Percentiles rank a stretch among this genome's conserved stretches.
These are phyloP conservation scores for Pseudanteris insignis DNA, from an alignment of 2,888 invertebrate genomes.

Conservation along the genomic window DNA sequence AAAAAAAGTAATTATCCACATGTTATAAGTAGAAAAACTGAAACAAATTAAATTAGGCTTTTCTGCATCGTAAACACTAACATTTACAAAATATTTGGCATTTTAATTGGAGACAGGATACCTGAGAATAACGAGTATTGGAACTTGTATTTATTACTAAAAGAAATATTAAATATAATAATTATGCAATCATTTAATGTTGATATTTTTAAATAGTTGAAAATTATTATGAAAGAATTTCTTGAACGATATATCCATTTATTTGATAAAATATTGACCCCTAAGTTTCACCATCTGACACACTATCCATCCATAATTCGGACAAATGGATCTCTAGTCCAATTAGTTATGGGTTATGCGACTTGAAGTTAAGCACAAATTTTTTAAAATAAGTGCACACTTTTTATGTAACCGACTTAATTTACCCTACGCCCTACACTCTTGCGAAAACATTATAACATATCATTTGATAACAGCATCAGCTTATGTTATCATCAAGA, in stretches of 20 bases:
- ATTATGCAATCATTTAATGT: slow-evolving; percentile 10
- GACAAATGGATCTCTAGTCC: slow-evolving; percentile 13
- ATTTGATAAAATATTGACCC: slow-evolving; percentile 10
- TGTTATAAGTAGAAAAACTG: too few species aligned
- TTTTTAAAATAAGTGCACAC: slow-evolving; percentile 7
- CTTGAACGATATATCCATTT: slow-evolving; percentile 9
- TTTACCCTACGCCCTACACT: slow-evolving; percentile 4
- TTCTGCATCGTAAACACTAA: neutral
- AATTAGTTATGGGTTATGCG: slow-evolving; percentile 13
- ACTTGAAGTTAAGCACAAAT: slow-evolving; percentile 15
- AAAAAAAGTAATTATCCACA: neutral
- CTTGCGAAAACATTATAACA: too few species aligned
- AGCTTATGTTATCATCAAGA: too few species aligned
- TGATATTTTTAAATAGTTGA: neutral
- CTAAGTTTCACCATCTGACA: slow-evolving; percentile 15
- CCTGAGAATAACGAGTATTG: slow-evolving; percentile 4
- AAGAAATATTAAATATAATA: slow-evolving; percentile 7
- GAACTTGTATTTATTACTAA: slow-evolving; percentile 7
- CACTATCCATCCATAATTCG: slow-evolving; percentile 14
- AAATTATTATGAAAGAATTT: slow-evolving; percentile 10
- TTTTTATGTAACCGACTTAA: slow-evolving; percentile 5
- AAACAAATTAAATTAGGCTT: neutral
- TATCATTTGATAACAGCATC: too few species aligned
- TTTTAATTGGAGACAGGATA: neutral
- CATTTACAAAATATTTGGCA: neutral